Base-by-base conservation (phyloP, 2,797 vertebrate genomes). In the Arrhamphus sclerolepis region DNA sequence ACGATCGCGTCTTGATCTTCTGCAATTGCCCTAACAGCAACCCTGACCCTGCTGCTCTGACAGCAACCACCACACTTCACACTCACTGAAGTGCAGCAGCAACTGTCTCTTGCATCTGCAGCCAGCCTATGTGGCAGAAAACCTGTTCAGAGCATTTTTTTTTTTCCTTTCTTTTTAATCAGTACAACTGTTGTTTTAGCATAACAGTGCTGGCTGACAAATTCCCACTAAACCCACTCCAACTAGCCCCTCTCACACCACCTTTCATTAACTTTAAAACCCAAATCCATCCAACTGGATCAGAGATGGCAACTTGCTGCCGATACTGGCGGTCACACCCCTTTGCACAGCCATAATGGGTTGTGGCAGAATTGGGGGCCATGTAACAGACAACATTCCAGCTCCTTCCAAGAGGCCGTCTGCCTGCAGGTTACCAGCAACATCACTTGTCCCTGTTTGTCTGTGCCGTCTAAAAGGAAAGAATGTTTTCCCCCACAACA, bases 251-350 rank as follows among this genome's bases (percentile, higher is more conserved):
- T 39, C 62, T 73, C 64, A 56, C 78, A 78, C 83, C 78, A 87
- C 88, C 84, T 87, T 89, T 88, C 80, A 87, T 88, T 90, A 82
- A 89, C 85, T 85, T 80, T 72, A 79, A 81, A 84, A 65, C 77
- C 78, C 86, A 91, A 93, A 93, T 92, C 91, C 89, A 75, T 89
- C 89, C 91, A 92, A 86, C 87, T 92, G 90, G 91, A 91, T 89
- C 64, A 56, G 50, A 44, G 56, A 81, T 18, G 78, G 82, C 74
- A 78, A 81, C 75, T 84, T 59, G 18, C 75, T 81, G 78, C 79
- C 41, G 78, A 72, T 46, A 70, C 87, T 91, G 91, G 89, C 89
- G 62, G 88, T 90, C 88, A 90, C 89, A 87, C 81, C 79, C 80
- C 62, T 85, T 70, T 91, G 90, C 89, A 87, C 89, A 85, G 77